phyloP scores from a whole-genome alignment of 2,888 invertebrate genomes.

The Odontocerum albicorne region DNA sequence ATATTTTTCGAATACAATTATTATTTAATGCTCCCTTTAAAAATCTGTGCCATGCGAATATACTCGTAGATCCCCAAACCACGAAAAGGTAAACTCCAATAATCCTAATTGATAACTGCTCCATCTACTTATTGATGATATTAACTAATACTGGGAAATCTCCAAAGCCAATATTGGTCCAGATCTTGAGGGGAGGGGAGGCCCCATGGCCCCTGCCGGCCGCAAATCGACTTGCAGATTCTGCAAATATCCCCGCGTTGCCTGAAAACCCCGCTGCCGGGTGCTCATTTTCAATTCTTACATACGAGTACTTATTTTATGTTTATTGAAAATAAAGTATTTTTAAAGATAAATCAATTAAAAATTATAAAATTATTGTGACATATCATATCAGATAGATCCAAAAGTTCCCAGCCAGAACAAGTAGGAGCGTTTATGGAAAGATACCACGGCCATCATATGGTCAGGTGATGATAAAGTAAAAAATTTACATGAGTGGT shows the following conservation, averaged over 20 bases:
- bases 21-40: neutral
- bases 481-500: no score
- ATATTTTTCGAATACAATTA: no score
- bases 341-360: no score
- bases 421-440: no score
- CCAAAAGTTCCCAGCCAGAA: no score
- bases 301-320: neutral
- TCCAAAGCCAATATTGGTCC: constrained; percentile 36
- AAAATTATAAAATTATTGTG: no score
- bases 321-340: no score
- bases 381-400: no score
- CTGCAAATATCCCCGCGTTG: constrained; percentile 29
- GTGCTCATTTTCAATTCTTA: neutral
- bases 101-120: constrained; percentile 37
- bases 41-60: neutral
- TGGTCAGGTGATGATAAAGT: no score
- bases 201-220: neutral
- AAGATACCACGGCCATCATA: no score
- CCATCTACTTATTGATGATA: constrained; percentile 21
- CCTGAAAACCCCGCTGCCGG: neutral
- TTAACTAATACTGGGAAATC: constrained; percentile 35
- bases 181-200: constrained; percentile 27
- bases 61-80: constrained; percentile 12
- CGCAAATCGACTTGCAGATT: constrained; percentile 36
- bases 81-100: constrained; percentile 37